A percentile compares a stretch with the other conserved stretches of the same genome.
These are phyloP conservation scores for Tetranychus cinnabarinus DNA, from an alignment of 1,140 invertebrate genomes.

Conservation along the genomic window DNA sequence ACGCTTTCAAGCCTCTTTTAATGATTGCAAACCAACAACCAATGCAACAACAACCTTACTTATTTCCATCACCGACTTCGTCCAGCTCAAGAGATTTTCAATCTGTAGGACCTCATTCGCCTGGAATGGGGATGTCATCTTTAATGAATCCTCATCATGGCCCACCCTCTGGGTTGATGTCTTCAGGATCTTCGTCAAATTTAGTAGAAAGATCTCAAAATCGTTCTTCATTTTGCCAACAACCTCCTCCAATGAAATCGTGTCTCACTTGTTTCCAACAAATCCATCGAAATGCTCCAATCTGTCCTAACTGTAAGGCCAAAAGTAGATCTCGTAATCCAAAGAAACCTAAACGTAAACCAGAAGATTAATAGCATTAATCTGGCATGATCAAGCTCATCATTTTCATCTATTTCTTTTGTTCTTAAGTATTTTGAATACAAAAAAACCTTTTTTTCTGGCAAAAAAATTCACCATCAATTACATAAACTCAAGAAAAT, in stretches of 20 bases:
- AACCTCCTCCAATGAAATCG: conserved; percentile 96
- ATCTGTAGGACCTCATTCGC: not conserved
- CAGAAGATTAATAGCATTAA: not conserved
- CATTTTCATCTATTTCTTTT: too few relatives aligned
- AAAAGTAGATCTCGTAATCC: conserved; percentile 92
- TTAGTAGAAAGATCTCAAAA: not conserved
- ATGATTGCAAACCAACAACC: not conserved
- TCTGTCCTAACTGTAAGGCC: conserved; percentile 94
- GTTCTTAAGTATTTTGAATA: too few relatives aligned
- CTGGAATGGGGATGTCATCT: not conserved
- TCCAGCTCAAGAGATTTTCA: too few relatives aligned
- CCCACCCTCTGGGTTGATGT: not conserved
- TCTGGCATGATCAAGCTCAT: too few relatives aligned
- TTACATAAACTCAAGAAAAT: too few relatives aligned
- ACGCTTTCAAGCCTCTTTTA: not conserved
- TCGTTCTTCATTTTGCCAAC: conserved; percentile 44
- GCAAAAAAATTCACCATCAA: too few relatives aligned
- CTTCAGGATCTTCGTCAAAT: not conserved
- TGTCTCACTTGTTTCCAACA: conserved; percentile 96
- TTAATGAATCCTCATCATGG: not conserved
- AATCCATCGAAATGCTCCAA: conserved; percentile 95
- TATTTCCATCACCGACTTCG: too few relatives aligned
- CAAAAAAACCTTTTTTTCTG: too few relatives aligned
- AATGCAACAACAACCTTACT: not conserved
- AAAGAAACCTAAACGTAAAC: conserved; percentile 28